Percentiles rank a stretch among this genome's conserved stretches.
Evolutionary conservation across 2,888 invertebrate species (phyloP).

Genomic region (Lochmaea crataegi): DNA sequence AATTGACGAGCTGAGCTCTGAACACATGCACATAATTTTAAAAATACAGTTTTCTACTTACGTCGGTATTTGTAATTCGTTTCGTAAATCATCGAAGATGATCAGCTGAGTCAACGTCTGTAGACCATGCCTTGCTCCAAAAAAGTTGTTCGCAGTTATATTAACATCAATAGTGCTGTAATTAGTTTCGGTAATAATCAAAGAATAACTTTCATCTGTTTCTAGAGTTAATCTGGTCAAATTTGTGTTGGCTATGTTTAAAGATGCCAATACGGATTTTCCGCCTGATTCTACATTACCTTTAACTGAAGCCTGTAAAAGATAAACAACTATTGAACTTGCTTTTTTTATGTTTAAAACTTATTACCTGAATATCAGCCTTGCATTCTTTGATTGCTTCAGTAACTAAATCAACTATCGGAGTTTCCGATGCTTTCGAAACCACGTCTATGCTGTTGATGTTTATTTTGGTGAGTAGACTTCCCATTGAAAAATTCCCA

Average conservation of each 20-base stretch:
- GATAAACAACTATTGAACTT: not conserved
- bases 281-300: conserved; percentile 58
- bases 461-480: conserved; percentile 71
- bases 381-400: conserved; percentile 56
- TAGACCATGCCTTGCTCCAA: conserved; percentile 75
- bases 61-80: conserved; percentile 71
- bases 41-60: conserved; percentile 25
- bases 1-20: too few species aligned
- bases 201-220: conserved; percentile 71
- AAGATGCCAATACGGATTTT: conserved; percentile 61
- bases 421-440: conserved; percentile 57
- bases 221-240: conserved; percentile 64
- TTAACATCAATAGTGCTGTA: conserved; percentile 69
- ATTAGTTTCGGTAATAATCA: conserved; percentile 62
- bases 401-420: conserved; percentile 52
- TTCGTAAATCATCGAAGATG: conserved; percentile 73
- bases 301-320: conserved; percentile 39
- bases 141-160: conserved; percentile 71
- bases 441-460: conserved; percentile 68
- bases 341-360: too few species aligned
- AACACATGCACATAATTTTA: conserved; percentile 49
- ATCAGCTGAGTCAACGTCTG: conserved; percentile 78
- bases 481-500: conserved; percentile 38
- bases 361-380: conserved; percentile 43
- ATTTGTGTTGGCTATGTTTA: conserved; percentile 56